Evolutionary conservation across 2,113 vertebrate genomes (phyloP), one percentile per base, ranked within the genome.

Genomic region (Corythornis vintsioides): DNA sequence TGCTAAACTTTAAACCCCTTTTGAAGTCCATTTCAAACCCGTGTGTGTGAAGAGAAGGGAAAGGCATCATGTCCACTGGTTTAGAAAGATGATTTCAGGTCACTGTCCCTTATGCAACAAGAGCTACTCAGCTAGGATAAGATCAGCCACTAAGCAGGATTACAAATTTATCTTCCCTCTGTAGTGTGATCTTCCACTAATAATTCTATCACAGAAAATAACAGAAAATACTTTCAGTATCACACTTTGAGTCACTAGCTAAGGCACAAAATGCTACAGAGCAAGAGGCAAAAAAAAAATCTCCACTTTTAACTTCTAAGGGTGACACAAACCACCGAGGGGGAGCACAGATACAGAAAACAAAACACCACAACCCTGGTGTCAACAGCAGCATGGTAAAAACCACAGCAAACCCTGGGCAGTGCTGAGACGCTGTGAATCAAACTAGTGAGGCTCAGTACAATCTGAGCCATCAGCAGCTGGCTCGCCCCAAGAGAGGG

Each of bases 81-180:
- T 87, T 77, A 42, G 74, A 76, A 64, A 76, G 75, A 88, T 20
- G 11, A 69, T 94, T 75, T 92, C 72, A 94, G 87, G 94, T 96
- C 92, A 92, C 91, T 71, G 69, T 89, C 76, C 85, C 87, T 96
- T 95, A 94, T 17, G 92, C 70, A 94, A 93, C 28, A 1, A 73
- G 65, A 89, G 87, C 60, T 64, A 81, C 87, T 91, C 87, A 53
- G 83, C 82, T 47, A 47, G 40, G 87, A 64, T 91, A 89, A 94
- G 89, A 94, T 89, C 91, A 89, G 45, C 75, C 79, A 28, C 88
- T 91, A 93, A 91, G 84, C 43, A 52, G 94, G 92, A 93, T 93
- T 94, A 92, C 87, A 88, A 74, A 89, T 64, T 74, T 80, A 93
- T 92, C 89, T 87, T 74, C 84, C 78, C 86, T 60, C 3, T 0